Conservation (phyloP, 2,888 invertebrate genomes). For the Marronus borbonicus region DNA sequence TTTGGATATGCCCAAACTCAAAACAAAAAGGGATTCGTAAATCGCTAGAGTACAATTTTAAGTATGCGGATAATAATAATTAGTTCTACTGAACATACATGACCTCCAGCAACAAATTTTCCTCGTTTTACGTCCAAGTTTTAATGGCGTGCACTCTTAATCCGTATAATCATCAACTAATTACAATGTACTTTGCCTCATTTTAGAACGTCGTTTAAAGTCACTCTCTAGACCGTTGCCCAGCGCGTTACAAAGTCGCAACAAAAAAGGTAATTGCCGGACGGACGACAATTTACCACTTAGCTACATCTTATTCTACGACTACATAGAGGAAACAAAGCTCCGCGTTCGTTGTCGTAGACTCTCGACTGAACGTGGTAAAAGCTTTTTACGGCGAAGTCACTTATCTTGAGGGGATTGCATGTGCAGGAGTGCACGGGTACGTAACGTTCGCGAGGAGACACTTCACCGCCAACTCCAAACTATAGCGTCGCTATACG, state of each 20-base stretch:
- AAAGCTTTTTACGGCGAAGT: slow-evolving; percentile 55
- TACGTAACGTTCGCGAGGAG: slow-evolving; percentile 31
- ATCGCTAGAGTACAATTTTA: slow-evolving; percentile 12
- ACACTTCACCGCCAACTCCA: slow-evolving; percentile 53
- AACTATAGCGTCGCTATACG: slow-evolving; percentile 26
- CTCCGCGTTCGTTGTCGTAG: slow-evolving; percentile 24
- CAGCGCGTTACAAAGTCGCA: slow-evolving; percentile 23
- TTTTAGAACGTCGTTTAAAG: slow-evolving; percentile 32
- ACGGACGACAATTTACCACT: slow-evolving; percentile 48
- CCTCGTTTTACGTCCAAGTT: slow-evolving; percentile 33
- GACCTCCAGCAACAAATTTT: slow-evolving; percentile 35
- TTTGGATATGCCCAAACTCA: neutral
- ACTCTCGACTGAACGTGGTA: slow-evolving; percentile 44
- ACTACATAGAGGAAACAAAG: slow-evolving; percentile 38
- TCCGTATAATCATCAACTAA: slow-evolving; percentile 38
- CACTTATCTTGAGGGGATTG: slow-evolving; percentile 59
- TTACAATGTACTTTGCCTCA: slow-evolving; percentile 34
- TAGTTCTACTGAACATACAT: neutral
- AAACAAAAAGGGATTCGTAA: slow-evolving; percentile 12
- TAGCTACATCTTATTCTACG: slow-evolving; percentile 45
- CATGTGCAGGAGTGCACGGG: slow-evolving; percentile 55
- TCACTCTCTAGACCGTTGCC: slow-evolving; percentile 32
- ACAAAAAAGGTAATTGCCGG: slow-evolving; percentile 46
- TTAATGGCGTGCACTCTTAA: slow-evolving; percentile 30
- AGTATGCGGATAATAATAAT: slow-evolving; percentile 12